Base-by-base conservation (phyloP, 2,113 vertebrate genomes). In the Pseudorectes ferrugineus region DNA sequence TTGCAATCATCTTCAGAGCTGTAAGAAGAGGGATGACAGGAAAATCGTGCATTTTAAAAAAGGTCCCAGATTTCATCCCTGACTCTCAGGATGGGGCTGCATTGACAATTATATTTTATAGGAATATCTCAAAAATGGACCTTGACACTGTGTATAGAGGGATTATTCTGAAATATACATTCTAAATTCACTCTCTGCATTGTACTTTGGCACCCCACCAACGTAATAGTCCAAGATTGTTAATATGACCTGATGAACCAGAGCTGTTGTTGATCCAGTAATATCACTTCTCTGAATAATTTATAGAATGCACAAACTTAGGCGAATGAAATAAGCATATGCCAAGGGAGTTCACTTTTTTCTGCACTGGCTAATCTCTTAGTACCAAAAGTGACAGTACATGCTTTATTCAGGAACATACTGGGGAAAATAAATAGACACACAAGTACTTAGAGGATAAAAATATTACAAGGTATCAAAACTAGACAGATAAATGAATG, bases 211-310 rank as follows among this genome's bases (percentile, higher is more conserved):
- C 65, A 94, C 12, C 20, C 71, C 58, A 72, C 57, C 75, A 88
- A 51, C 0, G 5, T 84, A 63, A 91, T 73, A 63, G 73, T 78
- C 80, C 67, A 65, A 88, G 71, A 42, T 52, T 81, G 40, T 93
- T 95, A 80, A 74, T 85, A 49, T 28, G 85, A 96, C 89, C 72
- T 45, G 55, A 91, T 91, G 83, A 77, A 93, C 78, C 51, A 74
- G 63, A 76, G 70, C 73, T 72, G 65, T 43, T 95, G 54, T 46
- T 85, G 88, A 91, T 91, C 82, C 81, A 90, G 61, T 82, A 79
- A 92, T 91, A 92, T 49, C 13, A 87, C 36, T 82, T 91, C 70
- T 78, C 72, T 91, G 46, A 93, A 82, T 92, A 88, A 90, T 93
- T 75, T 89, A 89, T 57, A 46, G 31, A 84, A 88, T 23, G 57